Base-by-base conservation (phyloP, 64 coral and sea anemone genomes). In the Anthopleura sola region DNA sequence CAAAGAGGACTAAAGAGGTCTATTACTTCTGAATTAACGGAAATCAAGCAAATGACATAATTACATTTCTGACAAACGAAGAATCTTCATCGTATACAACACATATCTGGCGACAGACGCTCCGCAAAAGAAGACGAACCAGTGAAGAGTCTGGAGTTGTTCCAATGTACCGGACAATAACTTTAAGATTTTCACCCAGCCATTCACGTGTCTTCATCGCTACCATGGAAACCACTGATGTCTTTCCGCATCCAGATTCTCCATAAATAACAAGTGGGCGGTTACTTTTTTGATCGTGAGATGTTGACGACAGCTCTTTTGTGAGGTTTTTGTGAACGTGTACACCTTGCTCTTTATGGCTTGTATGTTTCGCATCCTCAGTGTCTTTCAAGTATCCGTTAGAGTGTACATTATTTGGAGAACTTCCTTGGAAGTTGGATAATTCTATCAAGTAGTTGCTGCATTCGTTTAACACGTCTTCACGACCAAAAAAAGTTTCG, bases 221-320 rank as follows among this genome's bases (percentile, higher is more conserved):
- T n/a, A 87, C 49, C 88, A 94, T 91, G 36, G 93, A 94, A 46
- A 94, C 86, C 38, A 94, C 88, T 33, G 93, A 94, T 18, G 93
- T 94, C 80, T 94, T 94, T 8, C 88, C 93, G 55, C 84, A 94
- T 24, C 93, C 93, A 24, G 93, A 94, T 60, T 90, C 50, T 1
- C 93, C 93, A 66, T 85, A 71, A 66, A 94, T 80, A 8, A 94
- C 93, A n/a, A 91, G 85, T 16, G 93, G 88, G 39, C 75, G 21
- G 32, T 39, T 47, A 26, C 49, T 14, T 34, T 44, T 44, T 3
- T 34, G n/a, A 6, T 36, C 31, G 28, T 29, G 34, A 32, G 29
- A 3, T 34, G 66, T 34, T 14, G 66, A 12, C 34, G 66, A 32
- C 29, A 34, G 11, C 8, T 71, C 28, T 29, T 31, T 71, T 34